These are phyloP conservation scores for Lutjanus campechanus DNA, from an alignment of 2,797 vertebrate genomes.

Conservation along the genomic window DNA sequence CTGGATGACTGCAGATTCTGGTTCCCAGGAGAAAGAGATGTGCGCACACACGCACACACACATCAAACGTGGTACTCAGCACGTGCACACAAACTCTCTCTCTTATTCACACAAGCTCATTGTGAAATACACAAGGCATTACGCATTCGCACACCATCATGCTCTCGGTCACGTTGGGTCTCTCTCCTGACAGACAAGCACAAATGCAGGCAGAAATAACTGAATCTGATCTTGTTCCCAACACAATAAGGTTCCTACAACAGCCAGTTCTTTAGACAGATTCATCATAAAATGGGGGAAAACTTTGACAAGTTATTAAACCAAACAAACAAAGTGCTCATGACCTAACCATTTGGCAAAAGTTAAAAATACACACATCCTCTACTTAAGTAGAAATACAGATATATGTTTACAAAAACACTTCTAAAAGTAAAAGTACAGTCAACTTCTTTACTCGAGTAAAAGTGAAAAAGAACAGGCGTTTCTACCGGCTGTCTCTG, in stretches of 20 bases:
- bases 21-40: constrained; percentile 35
- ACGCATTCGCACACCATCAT: constrained; percentile 36
- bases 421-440: too few species aligned
- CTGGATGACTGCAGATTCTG: constrained; percentile 10
- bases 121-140: constrained; percentile 44
- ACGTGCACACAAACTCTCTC: constrained; percentile 2
- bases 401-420: too few species aligned
- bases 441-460: too few species aligned
- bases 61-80: constrained; percentile 34
- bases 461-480: too few species aligned
- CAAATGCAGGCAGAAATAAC: constrained; percentile 27
- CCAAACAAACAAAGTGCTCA: background rate
- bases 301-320: background rate
- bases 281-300: background rate
- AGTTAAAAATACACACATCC: too few species aligned
- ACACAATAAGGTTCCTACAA: constrained; percentile 8
- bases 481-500: too few species aligned
- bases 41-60: constrained; percentile 13
- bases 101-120: constrained; percentile 36
- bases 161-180: constrained; percentile 35
- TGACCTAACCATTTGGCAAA: background rate
- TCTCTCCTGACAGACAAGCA: constrained; percentile 39
- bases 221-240: constrained; percentile 17
- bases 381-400: too few species aligned
- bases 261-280: constrained; percentile 20